These are phyloP conservation scores for Peromyscus polionotus DNA, from an alignment of 2,113 vertebrate species.

Conservation along the genomic window DNA sequence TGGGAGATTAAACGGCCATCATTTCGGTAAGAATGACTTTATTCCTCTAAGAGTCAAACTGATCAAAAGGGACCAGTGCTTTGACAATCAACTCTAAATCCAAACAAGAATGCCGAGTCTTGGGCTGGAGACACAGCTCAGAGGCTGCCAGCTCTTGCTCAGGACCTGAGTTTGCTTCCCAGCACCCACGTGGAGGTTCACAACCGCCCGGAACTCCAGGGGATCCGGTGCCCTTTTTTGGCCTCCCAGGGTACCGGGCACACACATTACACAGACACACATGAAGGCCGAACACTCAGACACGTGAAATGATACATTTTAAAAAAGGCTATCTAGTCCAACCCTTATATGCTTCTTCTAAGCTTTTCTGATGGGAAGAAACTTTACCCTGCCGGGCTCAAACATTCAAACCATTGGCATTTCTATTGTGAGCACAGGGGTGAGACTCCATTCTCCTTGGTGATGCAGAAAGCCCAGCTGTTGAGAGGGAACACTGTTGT, in stretches of 20 bases:
- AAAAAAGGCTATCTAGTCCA: not conserved
- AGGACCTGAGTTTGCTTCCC: not conserved
- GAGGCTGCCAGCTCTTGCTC: not conserved
- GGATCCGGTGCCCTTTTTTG: not conserved
- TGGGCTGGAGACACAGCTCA: not conserved
- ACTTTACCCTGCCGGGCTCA: not conserved
- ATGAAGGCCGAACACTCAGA: not conserved
- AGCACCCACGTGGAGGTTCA: not conserved
- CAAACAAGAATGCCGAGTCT: slow-evolving; percentile 60
- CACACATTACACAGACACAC: not conserved
- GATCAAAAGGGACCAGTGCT: slow-evolving; percentile 65
- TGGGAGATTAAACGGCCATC: slow-evolving; percentile 50
- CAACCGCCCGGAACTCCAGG: not conserved
- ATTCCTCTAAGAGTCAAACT: slow-evolving; percentile 49
- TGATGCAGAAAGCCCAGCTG: not conserved
- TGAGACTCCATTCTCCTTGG: slow-evolving; percentile 12
- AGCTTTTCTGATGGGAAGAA: slow-evolving; percentile 55
- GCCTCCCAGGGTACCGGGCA: not conserved
- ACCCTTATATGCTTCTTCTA: slow-evolving; percentile 50
- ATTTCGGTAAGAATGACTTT: slow-evolving; percentile 31
- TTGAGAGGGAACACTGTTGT: slow-evolving; percentile 6
- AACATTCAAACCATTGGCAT: slow-evolving; percentile 29
- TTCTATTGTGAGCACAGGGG: not conserved
- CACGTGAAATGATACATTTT: not conserved
- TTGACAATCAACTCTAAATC: slow-evolving; percentile 75